These are phyloP conservation scores for Synanceia verrucosa DNA, from an alignment of 2,797 vertebrate genomes.

Conservation along the genomic window DNA sequence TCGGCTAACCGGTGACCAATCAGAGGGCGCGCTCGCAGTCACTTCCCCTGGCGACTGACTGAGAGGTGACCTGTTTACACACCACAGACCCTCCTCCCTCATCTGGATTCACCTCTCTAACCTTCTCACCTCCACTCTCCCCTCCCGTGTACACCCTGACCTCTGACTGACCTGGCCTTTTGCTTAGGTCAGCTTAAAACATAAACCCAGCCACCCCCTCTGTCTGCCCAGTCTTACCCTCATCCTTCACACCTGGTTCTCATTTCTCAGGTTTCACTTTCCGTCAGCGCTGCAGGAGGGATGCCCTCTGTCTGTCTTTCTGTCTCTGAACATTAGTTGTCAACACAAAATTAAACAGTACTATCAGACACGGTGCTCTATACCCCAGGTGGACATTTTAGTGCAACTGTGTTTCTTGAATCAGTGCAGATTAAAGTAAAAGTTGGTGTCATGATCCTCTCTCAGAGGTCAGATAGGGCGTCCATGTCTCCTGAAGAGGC, in stretches of 20 bases:
- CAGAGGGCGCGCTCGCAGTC: conserved; percentile 48
- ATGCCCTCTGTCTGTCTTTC: conserved; percentile 37
- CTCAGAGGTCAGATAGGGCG: conserved; percentile 56
- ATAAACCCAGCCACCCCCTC: conserved; percentile 1
- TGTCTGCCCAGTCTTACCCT: conserved; percentile 50
- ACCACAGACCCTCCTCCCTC: conserved; percentile 14
- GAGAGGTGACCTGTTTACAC: conserved; percentile 77
- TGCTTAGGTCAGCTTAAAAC: conserved; percentile 61
- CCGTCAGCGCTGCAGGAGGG: conserved; percentile 42
- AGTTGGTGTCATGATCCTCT: conserved; percentile 24
- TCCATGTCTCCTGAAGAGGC: conserved; percentile 38
- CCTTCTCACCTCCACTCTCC: conserved; percentile 65
- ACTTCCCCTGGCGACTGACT: conserved; percentile 65
- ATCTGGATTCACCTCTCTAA: conserved; percentile 52
- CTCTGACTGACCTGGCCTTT: conserved; percentile 67
- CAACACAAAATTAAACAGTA: conserved; percentile 9
- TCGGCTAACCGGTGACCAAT: conserved; percentile 62
- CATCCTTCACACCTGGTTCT: conserved; percentile 75
- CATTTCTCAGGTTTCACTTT: conserved; percentile 82
- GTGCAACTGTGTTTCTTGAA: conserved; percentile 3
- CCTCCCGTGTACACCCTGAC: conserved; percentile 55
- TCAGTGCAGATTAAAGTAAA: background rate
- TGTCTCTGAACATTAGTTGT: conserved; percentile 23
- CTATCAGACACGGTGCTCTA: background rate
- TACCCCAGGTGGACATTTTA: background rate